Base-by-base conservation (phyloP, 2,888 invertebrate species). In the Zootermopsis nevadensis region DNA sequence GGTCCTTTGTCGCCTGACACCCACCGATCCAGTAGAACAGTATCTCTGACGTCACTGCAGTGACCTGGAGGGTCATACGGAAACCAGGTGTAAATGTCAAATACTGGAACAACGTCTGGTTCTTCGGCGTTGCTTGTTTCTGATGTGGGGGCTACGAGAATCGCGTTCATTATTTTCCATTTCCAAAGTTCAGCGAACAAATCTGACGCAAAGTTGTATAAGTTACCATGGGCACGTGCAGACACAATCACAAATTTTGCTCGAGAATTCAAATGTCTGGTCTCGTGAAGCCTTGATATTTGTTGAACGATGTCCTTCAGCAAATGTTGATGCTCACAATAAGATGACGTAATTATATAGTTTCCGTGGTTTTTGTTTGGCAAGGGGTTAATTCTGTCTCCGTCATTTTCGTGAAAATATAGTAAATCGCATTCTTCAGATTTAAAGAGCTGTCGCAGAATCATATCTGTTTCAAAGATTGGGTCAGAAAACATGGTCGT, bases 21-120 rank as follows among this genome's bases (percentile, higher is more conserved):
- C 74, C 74, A 74, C 1, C 15, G 74, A 22, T 74, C 38, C 2
- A 74, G 30, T n/a, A 74, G 12, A 12, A 15, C 60, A 7, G 24
- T 60, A 10, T 60, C 35, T n/a, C 3, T 60, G n/a, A 24, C 7
- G n/a, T 79, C 24, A 4, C n/a, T 33, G 30, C 60, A 60, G 1
- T 60, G 27, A 10, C 60, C 35, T 12, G n/a, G 10, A 22, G n/a
- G 27, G 10, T 35, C 8, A 60, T 35, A 79, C 0, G 79, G 79
- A n/a, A 35, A 79, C 79, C 55, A 60, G n/a, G 33, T 55, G 31
- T 60, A 79, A 3, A 79, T 6, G 24, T 60, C 35, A 35, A 79
- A 35, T 27, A 60, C 27, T 31, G 19, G 15, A 31, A 60, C 12
- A 33, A 7, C 19, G 60, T 35, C 53, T 35, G 31, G 31, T 1